Conservation (phyloP, 2,888 invertebrate genomes). For the Creontiades dilutus region DNA sequence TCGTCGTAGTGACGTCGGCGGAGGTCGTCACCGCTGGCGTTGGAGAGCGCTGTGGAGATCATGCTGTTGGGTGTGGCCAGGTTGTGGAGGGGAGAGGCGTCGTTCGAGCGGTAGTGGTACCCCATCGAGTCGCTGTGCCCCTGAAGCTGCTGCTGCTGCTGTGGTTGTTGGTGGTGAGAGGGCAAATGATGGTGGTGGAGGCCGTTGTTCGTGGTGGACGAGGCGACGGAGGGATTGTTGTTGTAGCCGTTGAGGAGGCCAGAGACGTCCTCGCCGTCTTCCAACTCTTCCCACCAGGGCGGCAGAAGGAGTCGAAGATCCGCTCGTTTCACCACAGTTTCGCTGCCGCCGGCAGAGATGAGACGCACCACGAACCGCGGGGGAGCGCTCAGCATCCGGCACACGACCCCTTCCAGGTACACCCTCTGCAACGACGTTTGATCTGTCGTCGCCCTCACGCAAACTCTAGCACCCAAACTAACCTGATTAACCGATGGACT, state of each 20-base stretch:
- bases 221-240: slow-evolving; percentile 50
- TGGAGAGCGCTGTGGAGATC: slow-evolving; percentile 81
- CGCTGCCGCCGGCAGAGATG: slow-evolving; percentile 79
- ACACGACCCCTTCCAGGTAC: slow-evolving; percentile 91
- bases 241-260: slow-evolving; percentile 75
- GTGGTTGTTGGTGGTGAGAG: slow-evolving; percentile 77
- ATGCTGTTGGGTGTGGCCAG: slow-evolving; percentile 79
- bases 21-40: slow-evolving; percentile 82
- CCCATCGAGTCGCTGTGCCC: slow-evolving; percentile 74
- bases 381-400: slow-evolving; percentile 84
- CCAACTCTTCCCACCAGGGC: slow-evolving; percentile 96
- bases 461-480: slow-evolving; percentile 87
- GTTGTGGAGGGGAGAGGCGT: slow-evolving; percentile 81
- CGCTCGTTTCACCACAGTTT: slow-evolving; percentile 90
- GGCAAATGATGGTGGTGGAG: slow-evolving; percentile 77
- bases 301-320: slow-evolving; percentile 95
- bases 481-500: slow-evolving; percentile 92
- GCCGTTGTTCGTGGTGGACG: slow-evolving; percentile 62
- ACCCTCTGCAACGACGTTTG: slow-evolving; percentile 79
- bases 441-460: slow-evolving; percentile 81
- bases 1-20: slow-evolving; percentile 83
- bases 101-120: slow-evolving; percentile 55
- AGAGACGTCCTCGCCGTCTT: slow-evolving; percentile 70
- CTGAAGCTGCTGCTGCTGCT: slow-evolving; percentile 74
- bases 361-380: slow-evolving; percentile 85